Base-by-base conservation (phyloP, 2,797 vertebrate species). In the Pipistrellus pipistrellus region DNA sequence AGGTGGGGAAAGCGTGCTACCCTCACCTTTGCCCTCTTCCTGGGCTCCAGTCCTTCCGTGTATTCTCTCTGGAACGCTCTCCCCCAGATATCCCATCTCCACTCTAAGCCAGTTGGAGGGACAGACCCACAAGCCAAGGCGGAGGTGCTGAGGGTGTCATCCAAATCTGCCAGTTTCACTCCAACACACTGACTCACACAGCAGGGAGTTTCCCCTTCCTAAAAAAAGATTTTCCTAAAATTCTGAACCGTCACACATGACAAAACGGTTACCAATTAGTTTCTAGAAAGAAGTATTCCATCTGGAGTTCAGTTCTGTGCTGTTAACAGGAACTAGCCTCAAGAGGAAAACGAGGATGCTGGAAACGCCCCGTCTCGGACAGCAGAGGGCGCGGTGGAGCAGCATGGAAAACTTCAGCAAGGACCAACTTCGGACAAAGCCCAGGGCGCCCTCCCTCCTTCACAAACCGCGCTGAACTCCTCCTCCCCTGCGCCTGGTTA, bases 301-400 rank as follows among this genome's bases (percentile, higher is more conserved):
- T 23, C 32, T 51, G 71, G 55, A 90, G 35, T 20, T 21, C 57
- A 48, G 64, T 32, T 46, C 46, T 21, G 30, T 5, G 57, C 23
- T 15, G 23, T 55, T 5, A 38, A 32, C 64, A 72, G 0, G 0
- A 59, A 53, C 21, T 1, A 35, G 17, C 3, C 4, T 20, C 57
- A 14, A 9, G 23, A 82, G 53, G 55, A 90, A 90, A 85, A 7
- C 51, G 41, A 35, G 32, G 25, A 0, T 13, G 51, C 27, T 1
- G 3, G 15, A 10, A 53, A n/a, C 0, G 0, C 6, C 46, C 14
- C 0, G 0, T 9, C 51, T 14, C 0, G 1, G 35, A 57, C 96
- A 94, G 94, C 92, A 97, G 96, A 81, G 93, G 91, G 94, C 38
- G 5, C 0, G 2, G 13, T 9, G 51, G 51, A 88, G 82, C 85